A percentile compares a stretch with the other conserved stretches of the same genome.
Conservation (phyloP, 2,113 vertebrate species). For the Pomatostomus ruficeps region DNA sequence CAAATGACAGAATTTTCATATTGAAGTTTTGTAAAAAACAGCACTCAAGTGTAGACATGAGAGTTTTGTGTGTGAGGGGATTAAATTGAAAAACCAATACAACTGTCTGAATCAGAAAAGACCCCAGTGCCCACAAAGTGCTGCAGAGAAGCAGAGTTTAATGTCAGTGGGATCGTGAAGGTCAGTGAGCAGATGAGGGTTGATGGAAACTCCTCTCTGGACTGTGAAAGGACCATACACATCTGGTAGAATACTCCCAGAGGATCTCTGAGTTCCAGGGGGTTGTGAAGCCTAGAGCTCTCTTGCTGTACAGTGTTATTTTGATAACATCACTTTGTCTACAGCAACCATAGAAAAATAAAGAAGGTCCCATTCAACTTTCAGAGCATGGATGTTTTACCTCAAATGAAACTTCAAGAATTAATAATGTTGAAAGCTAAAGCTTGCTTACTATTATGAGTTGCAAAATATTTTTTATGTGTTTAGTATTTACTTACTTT, state of each 20-base stretch:
- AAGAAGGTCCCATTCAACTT: not conserved
- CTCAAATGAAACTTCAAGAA: not conserved
- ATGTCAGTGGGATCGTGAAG: not conserved
- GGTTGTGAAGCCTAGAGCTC: not conserved
- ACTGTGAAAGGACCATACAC: slow-evolving; percentile 8
- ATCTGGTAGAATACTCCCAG: slow-evolving; percentile 12
- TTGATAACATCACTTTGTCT: not conserved
- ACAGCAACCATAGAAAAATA: not conserved
- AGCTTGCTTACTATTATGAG: not conserved
- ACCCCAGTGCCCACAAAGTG: not conserved
- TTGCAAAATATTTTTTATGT: not conserved
- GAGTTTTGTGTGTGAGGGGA: not conserved
- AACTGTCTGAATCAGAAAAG: not conserved
- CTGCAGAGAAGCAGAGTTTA: not conserved
- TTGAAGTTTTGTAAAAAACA: not conserved
- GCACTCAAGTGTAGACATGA: not conserved
- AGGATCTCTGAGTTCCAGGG: not conserved
- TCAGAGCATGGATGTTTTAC: not conserved
- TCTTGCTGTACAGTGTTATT: not conserved
- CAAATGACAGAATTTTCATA: slow-evolving; percentile 30
- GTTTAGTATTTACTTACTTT: slow-evolving; percentile 1
- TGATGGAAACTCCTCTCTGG: slow-evolving; percentile 10
- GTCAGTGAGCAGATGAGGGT: slow-evolving; percentile 32
- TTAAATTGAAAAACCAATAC: not conserved
- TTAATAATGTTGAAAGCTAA: not conserved